Evolutionary conservation across 2,888 invertebrate species (phyloP), one percentile per base, ranked within the genome.

Genomic region (Cybosia mesomella): DNA sequence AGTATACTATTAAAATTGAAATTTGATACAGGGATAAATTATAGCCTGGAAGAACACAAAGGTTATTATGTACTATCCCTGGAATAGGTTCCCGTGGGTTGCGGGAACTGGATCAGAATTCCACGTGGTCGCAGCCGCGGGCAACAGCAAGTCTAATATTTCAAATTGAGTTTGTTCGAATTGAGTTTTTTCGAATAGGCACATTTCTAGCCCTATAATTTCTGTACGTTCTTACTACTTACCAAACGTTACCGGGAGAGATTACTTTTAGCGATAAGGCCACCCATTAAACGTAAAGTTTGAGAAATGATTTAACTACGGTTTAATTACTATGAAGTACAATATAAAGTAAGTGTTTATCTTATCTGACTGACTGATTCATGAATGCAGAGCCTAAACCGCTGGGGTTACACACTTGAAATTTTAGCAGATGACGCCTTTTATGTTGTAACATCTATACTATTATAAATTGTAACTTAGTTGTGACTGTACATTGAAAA

Each of bases 221-320:
- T 49, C 49, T 49, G 9, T 49, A n/a, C n/a, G 49, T n/a, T 49
- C 49, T n/a, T n/a, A 4, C 49, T 9, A n/a, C 49, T n/a, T 49
- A n/a, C 49, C 49, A 49, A 49, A 49, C 9, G 49, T 49, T 49
- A 49, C 49, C 49, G 49, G 49, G n/a, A 49, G 49, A 49, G 49
- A 49, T 49, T 49, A 49, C 18, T 49, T 49, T n/a, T 2, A n/a
- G 49, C 9, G 49, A 49, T 49, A 49, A 49, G 9, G 2, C 18
- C 18, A n/a, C 0, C 49, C 49, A 49, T 49, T 49, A 49, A 49
- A n/a, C 49, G 7, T n/a, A 2, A 49, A 49, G 49, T 49, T 49
- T n/a, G 9, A 49, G 18, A 49, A 18, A 49, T 49, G 49, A 7
- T 8, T 49, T 49, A 49, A 49, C 49, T 18, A 49, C n/a, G 49